phyloP scores from a whole-genome alignment of 2,113 vertebrate species.

The Rhea americana region DNA sequence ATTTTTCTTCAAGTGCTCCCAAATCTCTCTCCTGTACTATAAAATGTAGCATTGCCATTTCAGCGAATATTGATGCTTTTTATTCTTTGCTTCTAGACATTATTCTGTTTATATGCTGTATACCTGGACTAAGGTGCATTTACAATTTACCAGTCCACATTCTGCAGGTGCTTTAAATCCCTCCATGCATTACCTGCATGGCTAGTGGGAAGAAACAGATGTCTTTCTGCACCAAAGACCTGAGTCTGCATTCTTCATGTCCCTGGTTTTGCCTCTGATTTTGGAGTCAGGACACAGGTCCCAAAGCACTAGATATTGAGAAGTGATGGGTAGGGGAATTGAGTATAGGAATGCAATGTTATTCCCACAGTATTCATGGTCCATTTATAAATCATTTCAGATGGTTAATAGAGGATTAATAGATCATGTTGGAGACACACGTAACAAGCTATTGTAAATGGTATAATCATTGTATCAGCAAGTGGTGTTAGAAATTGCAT shows the following conservation, averaged over 20 bases:
- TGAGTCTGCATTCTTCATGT: not conserved
- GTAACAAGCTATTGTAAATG: not conserved
- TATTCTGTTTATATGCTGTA: constrained; percentile 4
- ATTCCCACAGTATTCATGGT: not conserved
- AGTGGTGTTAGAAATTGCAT: not conserved
- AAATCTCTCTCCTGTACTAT: constrained; percentile 1
- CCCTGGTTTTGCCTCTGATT: not conserved
- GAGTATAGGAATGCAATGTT: not conserved
- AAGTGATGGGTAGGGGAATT: not conserved
- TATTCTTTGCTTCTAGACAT: constrained; percentile 29
- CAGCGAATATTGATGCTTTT: constrained; percentile 51
- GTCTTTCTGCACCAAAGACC: not conserved
- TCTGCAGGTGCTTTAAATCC: constrained; percentile 40
- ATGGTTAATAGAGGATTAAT: constrained; percentile 30
- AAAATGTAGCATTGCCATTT: not conserved
- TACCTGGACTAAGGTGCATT: constrained; percentile 17
- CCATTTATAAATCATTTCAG: not conserved
- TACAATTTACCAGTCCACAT: not conserved
- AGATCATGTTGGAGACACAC: not conserved
- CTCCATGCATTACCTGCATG: not conserved
- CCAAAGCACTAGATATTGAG: not conserved
- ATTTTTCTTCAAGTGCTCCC: constrained; percentile 55
- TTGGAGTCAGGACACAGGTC: not conserved
- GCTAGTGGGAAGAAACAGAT: not conserved
- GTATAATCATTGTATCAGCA: not conserved